phyloP scores from a whole-genome alignment of 2,113 vertebrate species.

The Pimephales promelas region DNA sequence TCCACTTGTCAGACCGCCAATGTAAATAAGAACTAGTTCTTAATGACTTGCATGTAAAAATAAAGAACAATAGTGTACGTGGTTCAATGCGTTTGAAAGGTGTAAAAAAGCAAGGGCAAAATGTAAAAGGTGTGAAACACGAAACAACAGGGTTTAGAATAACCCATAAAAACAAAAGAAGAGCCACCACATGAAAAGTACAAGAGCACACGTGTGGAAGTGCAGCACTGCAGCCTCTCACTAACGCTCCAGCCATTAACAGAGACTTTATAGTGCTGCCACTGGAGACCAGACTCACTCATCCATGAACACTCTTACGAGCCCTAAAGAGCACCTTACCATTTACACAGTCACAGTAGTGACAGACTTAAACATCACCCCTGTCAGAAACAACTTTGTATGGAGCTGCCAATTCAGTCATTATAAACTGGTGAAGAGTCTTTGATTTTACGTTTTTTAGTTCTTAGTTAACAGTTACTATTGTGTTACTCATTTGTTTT shows the following conservation, averaged over 20 bases:
- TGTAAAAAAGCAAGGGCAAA: background rate
- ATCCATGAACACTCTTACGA: conserved; percentile 8
- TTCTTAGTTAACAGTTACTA: too few relatives aligned
- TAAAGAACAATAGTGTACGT: too few relatives aligned
- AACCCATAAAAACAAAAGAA: conserved; percentile 10
- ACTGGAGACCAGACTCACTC: conserved; percentile 20
- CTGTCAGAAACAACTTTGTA: background rate
- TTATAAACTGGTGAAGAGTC: background rate
- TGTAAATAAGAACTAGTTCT: too few relatives aligned
- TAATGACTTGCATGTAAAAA: too few relatives aligned
- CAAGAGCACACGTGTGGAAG: conserved; percentile 16
- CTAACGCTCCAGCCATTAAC: conserved; percentile 42
- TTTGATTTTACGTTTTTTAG: background rate
- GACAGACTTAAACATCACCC: conserved; percentile 20
- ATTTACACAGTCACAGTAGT: background rate
- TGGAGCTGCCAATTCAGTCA: background rate
- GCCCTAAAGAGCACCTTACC: conserved; percentile 7
- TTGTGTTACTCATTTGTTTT: too few relatives aligned
- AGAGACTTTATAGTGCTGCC: conserved; percentile 40
- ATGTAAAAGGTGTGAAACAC: background rate
- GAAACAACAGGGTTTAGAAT: background rate
- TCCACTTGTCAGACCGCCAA: too few relatives aligned
- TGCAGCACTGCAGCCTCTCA: conserved; percentile 35
- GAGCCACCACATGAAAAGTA: background rate
- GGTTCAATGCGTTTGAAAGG: too few relatives aligned